Base-by-base conservation (phyloP, 1,140 invertebrate species). In the Hyles vespertilio region DNA sequence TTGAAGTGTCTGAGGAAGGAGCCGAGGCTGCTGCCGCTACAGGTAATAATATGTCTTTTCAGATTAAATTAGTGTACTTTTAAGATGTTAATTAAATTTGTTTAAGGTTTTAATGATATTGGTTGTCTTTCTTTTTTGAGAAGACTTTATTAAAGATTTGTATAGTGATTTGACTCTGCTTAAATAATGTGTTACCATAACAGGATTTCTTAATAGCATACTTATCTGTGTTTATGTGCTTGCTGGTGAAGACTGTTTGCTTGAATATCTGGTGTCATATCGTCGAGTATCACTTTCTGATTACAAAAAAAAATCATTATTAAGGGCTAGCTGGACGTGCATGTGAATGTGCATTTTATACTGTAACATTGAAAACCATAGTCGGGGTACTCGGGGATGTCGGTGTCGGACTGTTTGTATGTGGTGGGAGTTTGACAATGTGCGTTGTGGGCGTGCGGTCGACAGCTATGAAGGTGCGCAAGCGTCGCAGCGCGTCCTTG, bases 1-100 rank as follows among this genome's bases (percentile, higher is more conserved):
- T 86, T 46, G 81, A 88, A 56, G 80, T 86, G 1, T 84, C 86
- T 52, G 83, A 88, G 48, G 85, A 86, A 52, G 85, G 85, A 0
- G 80, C 85, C 3, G 80, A 86, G 46, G 83, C 84, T 0, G 80
- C 84, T 2, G 81, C 84, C 0, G 81, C 83, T n/a, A 84, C 80
- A 1, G 81, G 84, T 88, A 69, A 51, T 6, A 47, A 51, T 6
- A 47, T 22, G 22, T 22, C 22, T 22, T 22, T 22, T 22, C 22
- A 22, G 22, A 22, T 0, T 22, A 22, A 22, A 22, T 22, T 22
- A 22, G 22, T 22, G 22, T 22, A 22, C 22, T 22, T 22, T 22
- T 22, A 22, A 22, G 22, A 22, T 22, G 22, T 22, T 22, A 22
- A 22, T 22, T 22, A 22, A 2, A 22, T 22, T 22, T 22, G 22